Evolutionary conservation across 2,113 vertebrate genomes (phyloP), one percentile per base, ranked within the genome.

Genomic region (Hylia prasina): DNA sequence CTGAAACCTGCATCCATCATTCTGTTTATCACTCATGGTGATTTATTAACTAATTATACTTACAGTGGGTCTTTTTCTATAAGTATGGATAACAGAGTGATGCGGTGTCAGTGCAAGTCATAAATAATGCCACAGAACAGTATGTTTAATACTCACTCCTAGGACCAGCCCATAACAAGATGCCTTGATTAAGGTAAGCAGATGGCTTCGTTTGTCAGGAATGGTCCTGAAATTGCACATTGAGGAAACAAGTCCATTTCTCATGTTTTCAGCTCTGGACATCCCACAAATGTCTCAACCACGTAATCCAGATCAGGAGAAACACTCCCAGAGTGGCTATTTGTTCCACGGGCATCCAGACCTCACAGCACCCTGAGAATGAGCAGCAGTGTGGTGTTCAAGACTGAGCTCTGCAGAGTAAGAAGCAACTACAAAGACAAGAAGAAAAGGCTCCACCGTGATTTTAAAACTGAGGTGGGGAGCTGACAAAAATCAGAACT

Each of bases 1-100:
- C 97, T 98, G 98, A 98, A 98, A 97, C 98, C 97, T 97, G 97
- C 97, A 98, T 98, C 98, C 98, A 98, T 98, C 98, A 98, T 98
- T 97, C 98, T 98, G 97, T 98, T 98, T 98, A 98, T 98, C 98
- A 98, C 98, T 97, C 92, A 50, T 82, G 93, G 97, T 98, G 97
- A 98, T 98, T 98, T 98, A 98, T 98, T 97, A 98, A 98, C 98
- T 98, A 98, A 98, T 98, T 98, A 98, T 93, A 97, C 97, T 97
- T 96, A 95, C 94, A 94, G 96, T 96, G 97, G 97, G 96, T 96
- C 91, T 76, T 96, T 96, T 97, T 97, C 97, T 98, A 77, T 97
- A 95, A 97, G 94, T 83, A 94, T 90, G 96, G 97, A 97, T 89
- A 81, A 79, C 64, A 69, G 69, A 94, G 90, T 94, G 93, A 94